These are phyloP conservation scores for Sakesphorus luctuosus DNA, from an alignment of 2,113 vertebrate species.

Conservation along the genomic window DNA sequence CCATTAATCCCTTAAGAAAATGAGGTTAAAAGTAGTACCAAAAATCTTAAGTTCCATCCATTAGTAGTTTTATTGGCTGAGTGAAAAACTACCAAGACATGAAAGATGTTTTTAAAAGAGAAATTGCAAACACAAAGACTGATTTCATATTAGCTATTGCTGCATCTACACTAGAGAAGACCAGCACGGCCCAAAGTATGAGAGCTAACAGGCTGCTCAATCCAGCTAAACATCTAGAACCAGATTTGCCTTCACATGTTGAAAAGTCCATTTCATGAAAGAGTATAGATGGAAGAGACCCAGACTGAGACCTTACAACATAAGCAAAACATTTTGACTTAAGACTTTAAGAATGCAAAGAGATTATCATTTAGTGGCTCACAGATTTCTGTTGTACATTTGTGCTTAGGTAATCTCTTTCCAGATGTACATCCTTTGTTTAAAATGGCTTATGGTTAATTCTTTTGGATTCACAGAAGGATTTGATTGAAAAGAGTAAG, in stretches of 20 bases:
- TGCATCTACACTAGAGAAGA: background rate
- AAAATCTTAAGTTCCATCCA: background rate
- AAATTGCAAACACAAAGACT: background rate
- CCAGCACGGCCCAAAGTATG: background rate
- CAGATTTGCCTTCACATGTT: background rate
- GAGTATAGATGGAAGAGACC: background rate
- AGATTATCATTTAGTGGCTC: background rate
- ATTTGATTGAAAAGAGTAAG: constrained; percentile 25
- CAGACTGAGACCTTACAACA: background rate
- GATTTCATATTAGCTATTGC: background rate
- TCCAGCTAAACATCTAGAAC: background rate
- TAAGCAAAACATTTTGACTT: background rate
- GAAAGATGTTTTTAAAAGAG: background rate
- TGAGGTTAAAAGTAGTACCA: background rate
- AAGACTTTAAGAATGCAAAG: background rate
- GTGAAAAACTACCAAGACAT: background rate
- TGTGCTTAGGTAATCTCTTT: background rate
- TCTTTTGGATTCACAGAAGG: constrained; percentile 36
- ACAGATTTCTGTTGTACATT: background rate
- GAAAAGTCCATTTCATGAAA: background rate
- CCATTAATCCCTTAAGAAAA: background rate
- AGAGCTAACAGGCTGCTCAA: background rate
- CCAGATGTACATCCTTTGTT: background rate
- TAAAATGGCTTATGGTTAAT: constrained; percentile 19
- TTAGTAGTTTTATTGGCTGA: background rate